Percentiles rank a stretch among this genome's conserved stretches.
phyloP scores from a whole-genome alignment of 1,140 invertebrate genomes.

The Myzus persicae region DNA sequence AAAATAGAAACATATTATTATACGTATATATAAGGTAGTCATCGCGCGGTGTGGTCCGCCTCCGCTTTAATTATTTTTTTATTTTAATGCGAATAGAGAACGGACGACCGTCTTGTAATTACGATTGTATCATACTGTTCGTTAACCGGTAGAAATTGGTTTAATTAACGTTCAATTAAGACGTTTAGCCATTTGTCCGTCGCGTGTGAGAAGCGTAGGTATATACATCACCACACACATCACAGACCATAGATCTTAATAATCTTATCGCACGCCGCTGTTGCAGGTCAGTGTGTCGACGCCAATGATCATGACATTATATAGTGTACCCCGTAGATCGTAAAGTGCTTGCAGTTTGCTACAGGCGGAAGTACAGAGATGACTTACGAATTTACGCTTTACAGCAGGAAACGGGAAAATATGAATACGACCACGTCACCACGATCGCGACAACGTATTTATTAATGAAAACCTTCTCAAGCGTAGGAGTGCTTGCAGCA shows the following conservation, averaged over 20 bases:
- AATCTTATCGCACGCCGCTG: neutral
- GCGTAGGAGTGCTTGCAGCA: slow-evolving; percentile 22
- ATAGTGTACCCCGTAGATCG: neutral
- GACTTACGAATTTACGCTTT: neutral
- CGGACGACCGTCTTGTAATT: neutral
- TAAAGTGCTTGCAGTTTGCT: neutral
- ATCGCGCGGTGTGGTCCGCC: neutral
- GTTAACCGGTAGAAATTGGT: slow-evolving; percentile 37
- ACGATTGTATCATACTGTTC: neutral
- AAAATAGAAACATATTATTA: neutral
- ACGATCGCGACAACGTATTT: neutral
- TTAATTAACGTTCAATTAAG: slow-evolving; percentile 42
- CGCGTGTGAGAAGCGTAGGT: neutral
- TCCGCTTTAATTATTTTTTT: slow-evolving; percentile 10
- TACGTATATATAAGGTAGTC: neutral
- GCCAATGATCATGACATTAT: neutral
- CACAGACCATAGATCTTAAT: neutral
- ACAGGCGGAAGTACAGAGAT: neutral
- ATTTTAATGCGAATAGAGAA: neutral
- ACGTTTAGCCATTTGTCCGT: neutral
- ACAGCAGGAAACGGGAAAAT: slow-evolving; percentile 28
- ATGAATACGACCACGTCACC: neutral
- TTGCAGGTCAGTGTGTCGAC: neutral
- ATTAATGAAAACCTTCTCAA: slow-evolving; percentile 37
- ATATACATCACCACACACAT: neutral